Evolutionary conservation across 1,140 invertebrate species (phyloP).

Genomic region (Drosophila pectinifera): DNA sequence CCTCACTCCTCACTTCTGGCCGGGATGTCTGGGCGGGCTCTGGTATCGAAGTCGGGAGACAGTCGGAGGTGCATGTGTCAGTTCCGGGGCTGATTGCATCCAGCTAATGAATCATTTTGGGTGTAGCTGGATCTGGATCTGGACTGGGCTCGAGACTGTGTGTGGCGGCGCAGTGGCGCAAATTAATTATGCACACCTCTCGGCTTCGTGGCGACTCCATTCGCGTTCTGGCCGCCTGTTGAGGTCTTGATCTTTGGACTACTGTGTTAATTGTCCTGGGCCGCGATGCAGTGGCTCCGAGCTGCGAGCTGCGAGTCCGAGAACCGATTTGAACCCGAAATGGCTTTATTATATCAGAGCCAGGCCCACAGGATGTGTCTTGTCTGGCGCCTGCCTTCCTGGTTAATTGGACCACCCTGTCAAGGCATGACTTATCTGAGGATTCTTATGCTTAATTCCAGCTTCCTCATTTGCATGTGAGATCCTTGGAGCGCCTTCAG

Average conservation of each 20-base stretch:
- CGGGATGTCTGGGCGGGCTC: constrained; percentile 49
- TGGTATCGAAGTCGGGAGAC: constrained; percentile 36
- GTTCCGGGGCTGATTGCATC: constrained; percentile 77
- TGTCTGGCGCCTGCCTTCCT: constrained; percentile 53
- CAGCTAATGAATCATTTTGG: constrained; percentile 78
- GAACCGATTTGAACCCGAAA: constrained; percentile 79
- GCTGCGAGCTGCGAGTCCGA: too few relatives aligned
- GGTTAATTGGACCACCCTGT: constrained; percentile 80
- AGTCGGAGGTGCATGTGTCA: constrained; percentile 57
- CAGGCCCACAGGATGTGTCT: constrained; percentile 9
- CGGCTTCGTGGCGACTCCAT: constrained; percentile 42
- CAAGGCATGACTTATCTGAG: constrained; percentile 54
- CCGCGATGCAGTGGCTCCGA: constrained; percentile 10
- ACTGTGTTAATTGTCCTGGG: constrained; percentile 79
- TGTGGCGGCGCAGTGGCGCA: constrained; percentile 59
- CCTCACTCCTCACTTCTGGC: background rate
- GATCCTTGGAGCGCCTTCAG: too few relatives aligned
- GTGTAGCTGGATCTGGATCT: constrained; percentile 32
- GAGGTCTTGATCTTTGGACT: constrained; percentile 81
- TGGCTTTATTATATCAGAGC: constrained; percentile 74
- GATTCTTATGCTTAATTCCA: constrained; percentile 55
- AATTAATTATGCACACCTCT: constrained; percentile 84
- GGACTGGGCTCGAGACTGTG: constrained; percentile 20
- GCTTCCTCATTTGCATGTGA: constrained; percentile 58
- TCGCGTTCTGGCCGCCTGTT: constrained; percentile 41